These are phyloP conservation scores for Lycaena phlaeas DNA, from an alignment of 2,888 invertebrate species.

Conservation along the genomic window DNA sequence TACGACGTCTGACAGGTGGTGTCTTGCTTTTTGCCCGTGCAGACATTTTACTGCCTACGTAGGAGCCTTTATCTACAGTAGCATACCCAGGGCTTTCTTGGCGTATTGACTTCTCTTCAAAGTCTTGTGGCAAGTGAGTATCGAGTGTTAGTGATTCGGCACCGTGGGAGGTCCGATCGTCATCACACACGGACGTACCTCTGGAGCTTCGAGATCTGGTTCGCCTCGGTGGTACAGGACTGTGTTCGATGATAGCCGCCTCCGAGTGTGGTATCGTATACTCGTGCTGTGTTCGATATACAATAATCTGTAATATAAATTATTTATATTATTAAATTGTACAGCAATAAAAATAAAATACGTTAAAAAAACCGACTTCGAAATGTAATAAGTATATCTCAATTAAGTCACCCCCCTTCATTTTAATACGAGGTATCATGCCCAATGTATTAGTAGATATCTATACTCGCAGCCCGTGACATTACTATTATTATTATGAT, in stretches of 20 bases:
- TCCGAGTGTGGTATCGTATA: constrained; percentile 75
- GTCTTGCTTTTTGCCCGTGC: constrained; percentile 70
- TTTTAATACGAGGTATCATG: too few relatives aligned
- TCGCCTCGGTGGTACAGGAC: constrained; percentile 68
- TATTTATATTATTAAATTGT: neutral
- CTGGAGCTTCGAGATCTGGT: constrained; percentile 71
- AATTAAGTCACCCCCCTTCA: too few relatives aligned
- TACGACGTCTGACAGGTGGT: constrained; percentile 55
- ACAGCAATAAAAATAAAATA: too few relatives aligned
- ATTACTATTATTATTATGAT: too few relatives aligned
- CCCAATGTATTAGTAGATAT: too few relatives aligned
- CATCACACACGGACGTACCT: constrained; percentile 74
- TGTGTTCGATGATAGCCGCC: constrained; percentile 69
- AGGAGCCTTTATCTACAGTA: constrained; percentile 81
- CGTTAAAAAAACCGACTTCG: too few relatives aligned
- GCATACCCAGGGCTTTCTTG: constrained; percentile 79
- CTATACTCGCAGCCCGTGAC: too few relatives aligned
- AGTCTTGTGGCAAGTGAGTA: constrained; percentile 45
- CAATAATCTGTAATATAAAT: constrained; percentile 69
- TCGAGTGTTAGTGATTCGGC: constrained; percentile 77
- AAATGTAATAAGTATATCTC: too few relatives aligned
- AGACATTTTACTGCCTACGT: constrained; percentile 73
- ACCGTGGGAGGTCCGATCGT: constrained; percentile 80
- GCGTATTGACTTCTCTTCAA: constrained; percentile 51
- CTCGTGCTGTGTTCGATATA: constrained; percentile 78